phyloP scores from a whole-genome alignment of 1,140 invertebrate genomes.

The Lepidurus arcticus region DNA sequence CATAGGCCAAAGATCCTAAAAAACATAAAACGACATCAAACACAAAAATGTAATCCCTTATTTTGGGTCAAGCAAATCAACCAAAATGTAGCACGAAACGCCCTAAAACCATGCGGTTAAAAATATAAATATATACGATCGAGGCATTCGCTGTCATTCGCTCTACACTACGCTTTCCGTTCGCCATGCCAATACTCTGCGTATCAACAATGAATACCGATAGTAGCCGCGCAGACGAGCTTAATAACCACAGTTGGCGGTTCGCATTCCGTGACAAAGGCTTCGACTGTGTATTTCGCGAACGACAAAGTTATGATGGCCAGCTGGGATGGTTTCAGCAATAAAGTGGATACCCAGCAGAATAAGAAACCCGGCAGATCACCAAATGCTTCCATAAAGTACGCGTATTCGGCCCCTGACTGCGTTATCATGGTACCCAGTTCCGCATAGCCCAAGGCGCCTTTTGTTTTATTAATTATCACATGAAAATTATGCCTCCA shows the following conservation, averaged over 20 bases:
- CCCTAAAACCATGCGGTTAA: not conserved
- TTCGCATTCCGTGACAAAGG: constrained; percentile 77
- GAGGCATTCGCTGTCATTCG: not conserved
- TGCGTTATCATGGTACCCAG: constrained; percentile 88
- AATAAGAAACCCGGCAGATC: constrained; percentile 83
- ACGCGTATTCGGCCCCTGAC: constrained; percentile 83
- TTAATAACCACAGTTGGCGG: constrained; percentile 68
- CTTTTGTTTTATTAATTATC: constrained; percentile 46
- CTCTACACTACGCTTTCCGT: not conserved
- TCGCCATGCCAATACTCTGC: not conserved
- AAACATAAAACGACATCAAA: constrained; percentile 10
- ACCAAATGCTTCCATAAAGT: constrained; percentile 59
- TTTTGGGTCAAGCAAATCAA: not conserved
- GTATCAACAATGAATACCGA: constrained; percentile 52
- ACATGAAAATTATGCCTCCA: not conserved
- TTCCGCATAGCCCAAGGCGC: constrained; percentile 86
- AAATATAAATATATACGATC: not conserved
- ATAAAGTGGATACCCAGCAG: constrained; percentile 83
- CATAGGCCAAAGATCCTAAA: constrained; percentile 36
- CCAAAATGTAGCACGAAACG: not conserved
- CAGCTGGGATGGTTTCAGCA: constrained; percentile 88
- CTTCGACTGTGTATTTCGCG: constrained; percentile 87
- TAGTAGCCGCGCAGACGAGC: constrained; percentile 69
- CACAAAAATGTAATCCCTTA: not conserved
- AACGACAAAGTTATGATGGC: constrained; percentile 90